Evolutionary conservation across 2,888 invertebrate species (phyloP).

Genomic region (Meiosimyza platycephala): DNA sequence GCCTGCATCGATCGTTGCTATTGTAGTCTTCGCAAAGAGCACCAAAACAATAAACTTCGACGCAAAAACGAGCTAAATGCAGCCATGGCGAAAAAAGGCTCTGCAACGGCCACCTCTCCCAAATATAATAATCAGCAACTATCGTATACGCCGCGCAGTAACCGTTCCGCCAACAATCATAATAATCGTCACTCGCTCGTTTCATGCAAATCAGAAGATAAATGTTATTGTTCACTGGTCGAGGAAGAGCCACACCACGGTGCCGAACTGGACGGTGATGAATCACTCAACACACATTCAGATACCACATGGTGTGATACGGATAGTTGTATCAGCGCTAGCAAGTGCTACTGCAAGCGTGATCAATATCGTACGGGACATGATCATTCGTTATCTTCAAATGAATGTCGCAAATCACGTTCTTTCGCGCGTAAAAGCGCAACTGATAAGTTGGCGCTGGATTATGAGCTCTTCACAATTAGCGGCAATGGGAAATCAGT

Average conservation of each 20-base stretch:
- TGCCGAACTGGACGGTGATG: slow-evolving; percentile 59
- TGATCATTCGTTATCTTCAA: slow-evolving; percentile 11
- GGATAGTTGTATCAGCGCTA: slow-evolving; percentile 87
- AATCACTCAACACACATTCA: slow-evolving; percentile 65
- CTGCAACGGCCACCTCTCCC: neutral
- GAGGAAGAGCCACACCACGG: slow-evolving; percentile 60
- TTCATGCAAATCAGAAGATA: slow-evolving; percentile 69
- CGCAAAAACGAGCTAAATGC: slow-evolving; percentile 56
- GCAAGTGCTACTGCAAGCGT: slow-evolving; percentile 84
- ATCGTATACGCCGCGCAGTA: slow-evolving; percentile 7
- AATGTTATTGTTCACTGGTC: slow-evolving; percentile 75
- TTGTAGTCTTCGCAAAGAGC: slow-evolving; percentile 72
- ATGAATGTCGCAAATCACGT: slow-evolving; percentile 44
- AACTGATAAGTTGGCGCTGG: slow-evolving; percentile 77
- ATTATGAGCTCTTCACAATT: slow-evolving; percentile 78
- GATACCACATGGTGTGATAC: slow-evolving; percentile 77
- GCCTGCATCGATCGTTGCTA: slow-evolving; percentile 89
- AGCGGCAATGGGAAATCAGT: slow-evolving; percentile 70
- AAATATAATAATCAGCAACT: neutral
- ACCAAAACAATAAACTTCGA: slow-evolving; percentile 52
- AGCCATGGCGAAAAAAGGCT: slow-evolving; percentile 42
- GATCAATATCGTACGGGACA: slow-evolving; percentile 46
- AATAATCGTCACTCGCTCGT: slow-evolving; percentile 62
- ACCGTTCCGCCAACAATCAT: neutral
- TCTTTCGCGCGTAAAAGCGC: slow-evolving; percentile 56